Conservation (phyloP, 92 coral and sea anemone species). For the Umimayanthus chanpuru region DNA sequence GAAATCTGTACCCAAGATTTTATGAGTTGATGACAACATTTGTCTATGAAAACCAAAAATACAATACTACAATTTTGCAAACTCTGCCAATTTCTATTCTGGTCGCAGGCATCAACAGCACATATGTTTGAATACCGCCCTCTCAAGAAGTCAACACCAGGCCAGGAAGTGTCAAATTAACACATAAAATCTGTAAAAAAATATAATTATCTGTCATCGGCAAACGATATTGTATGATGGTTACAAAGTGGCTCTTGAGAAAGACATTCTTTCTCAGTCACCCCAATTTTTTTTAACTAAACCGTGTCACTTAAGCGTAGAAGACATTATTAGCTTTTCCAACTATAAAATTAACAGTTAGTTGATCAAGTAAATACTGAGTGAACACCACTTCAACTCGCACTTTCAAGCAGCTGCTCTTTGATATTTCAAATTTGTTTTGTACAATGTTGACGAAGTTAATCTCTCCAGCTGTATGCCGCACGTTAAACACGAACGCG, state of each 20-base stretch:
- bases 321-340: not conserved
- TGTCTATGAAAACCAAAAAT: not conserved
- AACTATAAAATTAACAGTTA: not conserved
- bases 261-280: not conserved
- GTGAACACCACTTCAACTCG: not conserved
- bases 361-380: not conserved
- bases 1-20: slow-evolving; percentile 6
- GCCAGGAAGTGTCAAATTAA: slow-evolving; percentile 49
- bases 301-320: not conserved
- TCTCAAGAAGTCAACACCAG: slow-evolving; percentile 13
- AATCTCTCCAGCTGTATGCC: not conserved
- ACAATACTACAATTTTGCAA: not conserved
- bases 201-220: slow-evolving; percentile 33
- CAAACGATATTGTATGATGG: slow-evolving; percentile 28
- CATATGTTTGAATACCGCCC: not conserved
- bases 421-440: not conserved
- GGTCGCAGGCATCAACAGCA: not conserved
- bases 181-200: slow-evolving; percentile 40
- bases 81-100: not conserved
- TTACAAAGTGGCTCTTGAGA: slow-evolving; percentile 19
- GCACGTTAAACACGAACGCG: no score
- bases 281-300: not conserved
- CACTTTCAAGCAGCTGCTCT: not conserved
- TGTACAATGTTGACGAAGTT: no score
- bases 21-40: slow-evolving; percentile 13